These are phyloP conservation scores for Hippocampus zosterae DNA, from an alignment of 2,113 vertebrate genomes.

Conservation along the genomic window DNA sequence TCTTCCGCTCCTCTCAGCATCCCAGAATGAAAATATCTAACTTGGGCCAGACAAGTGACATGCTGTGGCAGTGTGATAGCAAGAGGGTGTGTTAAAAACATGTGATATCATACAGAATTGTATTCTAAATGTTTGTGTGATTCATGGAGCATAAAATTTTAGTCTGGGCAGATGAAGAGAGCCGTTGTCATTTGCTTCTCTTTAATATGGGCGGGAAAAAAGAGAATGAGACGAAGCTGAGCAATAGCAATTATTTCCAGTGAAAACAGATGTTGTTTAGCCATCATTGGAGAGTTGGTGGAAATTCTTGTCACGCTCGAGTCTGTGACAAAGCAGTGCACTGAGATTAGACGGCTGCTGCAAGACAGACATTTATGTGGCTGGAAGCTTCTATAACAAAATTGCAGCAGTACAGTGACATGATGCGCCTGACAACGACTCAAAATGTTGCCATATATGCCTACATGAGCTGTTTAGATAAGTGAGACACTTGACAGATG, in stretches of 20 bases:
- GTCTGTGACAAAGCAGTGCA: conserved; percentile 36
- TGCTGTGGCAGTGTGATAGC: not conserved
- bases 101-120: not conserved
- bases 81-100: not conserved
- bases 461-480: conserved; percentile 33
- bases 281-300: conserved; percentile 45
- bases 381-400: conserved; percentile 31
- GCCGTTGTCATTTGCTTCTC: not conserved
- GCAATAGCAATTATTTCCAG: conserved; percentile 3
- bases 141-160: not conserved
- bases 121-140: not conserved
- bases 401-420: conserved; percentile 39
- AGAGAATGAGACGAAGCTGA: not conserved
- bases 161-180: not conserved
- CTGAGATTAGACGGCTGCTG: conserved; percentile 43
- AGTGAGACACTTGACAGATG: conserved; percentile 45
- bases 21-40: not conserved
- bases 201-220: not conserved
- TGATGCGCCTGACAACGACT: conserved; percentile 40
- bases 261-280: conserved; percentile 7
- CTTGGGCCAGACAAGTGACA: not conserved
- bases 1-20: not conserved
- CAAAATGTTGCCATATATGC: conserved; percentile 25
- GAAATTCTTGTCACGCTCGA: conserved; percentile 33
- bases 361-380: conserved; percentile 47